A percentile compares a stretch with the other conserved stretches of the same genome.
Conservation (phyloP, 2,888 invertebrate species). For the Pecten maximus region DNA sequence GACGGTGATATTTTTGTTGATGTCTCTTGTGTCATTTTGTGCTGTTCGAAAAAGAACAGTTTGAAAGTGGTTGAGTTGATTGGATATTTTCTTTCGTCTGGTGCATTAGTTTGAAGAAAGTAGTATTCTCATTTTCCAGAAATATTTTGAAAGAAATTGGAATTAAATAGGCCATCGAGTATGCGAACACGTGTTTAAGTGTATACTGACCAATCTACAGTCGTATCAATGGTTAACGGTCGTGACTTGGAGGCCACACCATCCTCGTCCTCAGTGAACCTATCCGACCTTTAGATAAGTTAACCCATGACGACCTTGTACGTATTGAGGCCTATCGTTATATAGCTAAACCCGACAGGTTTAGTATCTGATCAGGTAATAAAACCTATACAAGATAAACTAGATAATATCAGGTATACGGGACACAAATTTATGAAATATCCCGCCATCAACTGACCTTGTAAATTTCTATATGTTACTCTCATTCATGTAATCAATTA, state of each 20-base stretch:
- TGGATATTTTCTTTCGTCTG: too few relatives aligned
- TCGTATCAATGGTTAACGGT: background rate
- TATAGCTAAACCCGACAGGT: background rate
- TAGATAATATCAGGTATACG: background rate
- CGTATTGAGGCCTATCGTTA: background rate
- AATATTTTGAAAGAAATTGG: too few relatives aligned
- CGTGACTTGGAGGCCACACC: background rate
- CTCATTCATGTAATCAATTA: background rate
- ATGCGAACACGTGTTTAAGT: too few relatives aligned
- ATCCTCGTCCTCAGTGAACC: background rate
- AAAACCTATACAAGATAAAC: background rate
- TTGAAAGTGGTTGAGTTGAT: too few relatives aligned
- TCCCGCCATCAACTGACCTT: background rate
- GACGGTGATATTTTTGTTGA: too few relatives aligned
- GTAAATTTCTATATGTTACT: background rate
- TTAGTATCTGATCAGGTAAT: background rate
- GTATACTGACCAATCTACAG: too few relatives aligned
- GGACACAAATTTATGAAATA: background rate
- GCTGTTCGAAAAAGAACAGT: too few relatives aligned
- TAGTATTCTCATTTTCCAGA: too few relatives aligned
- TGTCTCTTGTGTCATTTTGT: too few relatives aligned
- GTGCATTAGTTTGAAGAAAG: too few relatives aligned
- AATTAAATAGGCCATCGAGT: too few relatives aligned
- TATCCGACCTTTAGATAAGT: background rate
- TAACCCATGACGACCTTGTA: background rate